Percentiles rank a stretch among this genome's conserved stretches.
phyloP scores from a whole-genome alignment of 37 sponge, comb jelly and placozoan genomes.

The Axinella damicornis region DNA sequence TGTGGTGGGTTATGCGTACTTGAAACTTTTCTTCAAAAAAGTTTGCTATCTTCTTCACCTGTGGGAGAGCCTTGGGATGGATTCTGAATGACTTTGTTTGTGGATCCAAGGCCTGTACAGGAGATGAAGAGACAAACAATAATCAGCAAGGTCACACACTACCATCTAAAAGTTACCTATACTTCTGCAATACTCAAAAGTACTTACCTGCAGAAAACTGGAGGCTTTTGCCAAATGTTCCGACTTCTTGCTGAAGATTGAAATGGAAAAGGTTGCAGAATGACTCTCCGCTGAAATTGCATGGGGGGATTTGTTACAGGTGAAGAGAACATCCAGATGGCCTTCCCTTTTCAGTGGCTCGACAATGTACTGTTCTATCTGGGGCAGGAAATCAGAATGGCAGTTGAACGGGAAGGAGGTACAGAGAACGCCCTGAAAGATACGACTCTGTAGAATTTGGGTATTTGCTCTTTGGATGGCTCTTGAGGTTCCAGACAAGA shows the following conservation, averaged over 20 bases:
- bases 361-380: conserved; percentile 8
- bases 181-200: too few species aligned
- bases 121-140: background rate
- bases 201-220: background rate
- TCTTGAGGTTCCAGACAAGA: background rate
- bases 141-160: too few species aligned
- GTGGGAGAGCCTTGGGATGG: background rate
- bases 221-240: background rate
- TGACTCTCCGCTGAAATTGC: background rate
- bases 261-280: background rate
- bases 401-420: conserved; percentile 4
- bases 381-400: background rate
- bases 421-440: background rate
- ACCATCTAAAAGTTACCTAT: too few species aligned
- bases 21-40: background rate
- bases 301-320: background rate
- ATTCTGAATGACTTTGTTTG: too few species aligned
- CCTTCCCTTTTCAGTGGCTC: background rate
- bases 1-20: background rate
- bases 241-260: conserved; percentile 2
- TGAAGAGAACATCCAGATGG: background rate
- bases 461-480: background rate
- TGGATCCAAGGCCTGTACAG: too few species aligned
- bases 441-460: background rate
- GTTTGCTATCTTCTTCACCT: background rate